A percentile compares a stretch with the other conserved stretches of the same genome.
These are phyloP conservation scores for Epinotia ramella DNA, from an alignment of 2,888 invertebrate species.

Conservation along the genomic window DNA sequence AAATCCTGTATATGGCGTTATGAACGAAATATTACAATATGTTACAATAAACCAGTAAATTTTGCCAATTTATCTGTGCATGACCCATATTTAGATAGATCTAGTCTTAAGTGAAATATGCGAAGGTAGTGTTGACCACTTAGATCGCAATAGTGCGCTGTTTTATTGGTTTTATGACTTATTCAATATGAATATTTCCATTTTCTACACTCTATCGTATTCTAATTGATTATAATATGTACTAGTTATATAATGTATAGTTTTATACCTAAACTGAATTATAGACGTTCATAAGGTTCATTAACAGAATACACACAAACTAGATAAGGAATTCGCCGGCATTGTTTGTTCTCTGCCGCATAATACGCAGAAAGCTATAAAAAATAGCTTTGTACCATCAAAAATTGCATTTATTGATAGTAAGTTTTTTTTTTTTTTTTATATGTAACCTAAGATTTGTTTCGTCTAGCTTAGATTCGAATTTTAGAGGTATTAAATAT, in stretches of 20 bases:
- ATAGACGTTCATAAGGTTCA: slow-evolving; percentile 21
- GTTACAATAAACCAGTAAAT: slow-evolving; percentile 32
- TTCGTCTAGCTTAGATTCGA: slow-evolving; percentile 43
- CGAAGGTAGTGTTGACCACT: slow-evolving; percentile 40
- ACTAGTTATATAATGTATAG: slow-evolving; percentile 48
- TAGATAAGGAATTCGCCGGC: slow-evolving; percentile 31
- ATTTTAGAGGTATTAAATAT: slow-evolving; percentile 14
- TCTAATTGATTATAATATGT: slow-evolving; percentile 54
- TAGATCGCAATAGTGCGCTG: slow-evolving; percentile 52
- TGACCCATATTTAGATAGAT: slow-evolving; percentile 41
- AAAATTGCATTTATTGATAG: slow-evolving; percentile 43
- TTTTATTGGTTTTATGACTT: slow-evolving; percentile 78
- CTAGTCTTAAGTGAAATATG: slow-evolving; percentile 48
- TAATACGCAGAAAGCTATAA: slow-evolving; percentile 27
- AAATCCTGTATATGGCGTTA: slow-evolving; percentile 32
- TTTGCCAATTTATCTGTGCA: slow-evolving; percentile 28
- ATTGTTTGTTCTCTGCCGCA: slow-evolving; percentile 18
- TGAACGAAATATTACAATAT: slow-evolving; percentile 29
- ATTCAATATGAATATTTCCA: slow-evolving; percentile 62
- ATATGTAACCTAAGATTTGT: slow-evolving; percentile 27
- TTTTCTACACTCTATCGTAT: slow-evolving; percentile 84
- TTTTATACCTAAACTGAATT: slow-evolving; percentile 13
- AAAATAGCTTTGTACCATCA: slow-evolving; percentile 35
- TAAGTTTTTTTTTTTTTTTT: slow-evolving; percentile 35
- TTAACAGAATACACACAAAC: slow-evolving; percentile 20